These are phyloP conservation scores for Amitus sp. DNA, from an alignment of 2,888 invertebrate species.

Conservation along the genomic window DNA sequence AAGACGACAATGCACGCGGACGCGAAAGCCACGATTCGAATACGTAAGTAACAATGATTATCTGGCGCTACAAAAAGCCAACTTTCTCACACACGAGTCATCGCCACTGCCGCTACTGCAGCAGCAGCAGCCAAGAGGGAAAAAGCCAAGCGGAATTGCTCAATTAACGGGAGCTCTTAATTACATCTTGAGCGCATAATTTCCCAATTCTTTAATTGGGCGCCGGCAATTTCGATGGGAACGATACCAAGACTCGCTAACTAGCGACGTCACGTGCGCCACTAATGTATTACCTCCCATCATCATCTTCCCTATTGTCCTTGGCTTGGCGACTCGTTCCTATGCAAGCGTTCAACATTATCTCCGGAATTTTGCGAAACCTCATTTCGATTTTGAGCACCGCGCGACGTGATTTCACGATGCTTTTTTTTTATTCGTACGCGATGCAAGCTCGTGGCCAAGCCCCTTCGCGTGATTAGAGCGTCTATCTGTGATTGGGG, in stretches of 20 bases:
- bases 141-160: conserved; percentile 33
- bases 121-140: conserved; percentile 9
- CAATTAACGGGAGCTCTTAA: conserved; percentile 44
- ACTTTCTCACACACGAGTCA: conserved; percentile 36
- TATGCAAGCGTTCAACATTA: conserved; percentile 1
- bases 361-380: too few relatives aligned
- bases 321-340: neutral
- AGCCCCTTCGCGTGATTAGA: conserved; percentile 55
- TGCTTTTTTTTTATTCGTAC: conserved; percentile 13
- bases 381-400: too few relatives aligned
- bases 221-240: conserved; percentile 43
- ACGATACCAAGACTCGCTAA: conserved; percentile 36
- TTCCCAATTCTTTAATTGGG: conserved; percentile 47
- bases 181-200: conserved; percentile 46
- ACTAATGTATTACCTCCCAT: conserved; percentile 20
- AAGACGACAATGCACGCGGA: conserved; percentile 57
- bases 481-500: conserved; percentile 54
- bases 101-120: neutral
- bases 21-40: conserved; percentile 50
- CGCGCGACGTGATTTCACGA: too few relatives aligned
- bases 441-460: conserved; percentile 44
- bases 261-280: conserved; percentile 28
- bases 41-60: conserved; percentile 51
- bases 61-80: conserved; percentile 32
- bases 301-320: neutral